A percentile compares a stretch with the other conserved stretches of the same genome.
Evolutionary conservation across 2,113 vertebrate genomes (phyloP).

Genomic region (Scomber scombrus): DNA sequence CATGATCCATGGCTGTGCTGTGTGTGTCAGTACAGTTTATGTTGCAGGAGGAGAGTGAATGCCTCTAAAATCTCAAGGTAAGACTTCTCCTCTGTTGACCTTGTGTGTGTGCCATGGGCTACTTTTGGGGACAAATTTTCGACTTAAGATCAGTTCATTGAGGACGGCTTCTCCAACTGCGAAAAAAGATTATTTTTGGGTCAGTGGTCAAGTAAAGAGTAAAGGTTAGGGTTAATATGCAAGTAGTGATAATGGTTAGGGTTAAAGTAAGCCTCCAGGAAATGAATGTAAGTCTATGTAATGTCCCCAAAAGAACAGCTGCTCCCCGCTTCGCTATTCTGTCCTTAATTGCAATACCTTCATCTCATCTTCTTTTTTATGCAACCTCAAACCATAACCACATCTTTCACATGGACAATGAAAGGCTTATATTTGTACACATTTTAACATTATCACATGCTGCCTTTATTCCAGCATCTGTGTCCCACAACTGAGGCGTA

Average conservation of each 20-base stretch:
- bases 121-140: no score
- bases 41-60: constrained; percentile 79
- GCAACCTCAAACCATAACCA: neutral
- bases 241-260: no score
- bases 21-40: constrained; percentile 56
- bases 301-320: neutral
- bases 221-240: no score
- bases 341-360: constrained; percentile 16
- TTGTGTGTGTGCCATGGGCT: constrained; percentile 19
- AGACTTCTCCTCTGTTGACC: constrained; percentile 43
- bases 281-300: no score
- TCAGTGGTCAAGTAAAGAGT: no score
- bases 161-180: no score
- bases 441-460: neutral
- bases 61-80: constrained; percentile 80
- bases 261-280: no score
- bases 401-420: neutral
- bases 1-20: constrained; percentile 56
- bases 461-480: constrained; percentile 4
- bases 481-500: neutral
- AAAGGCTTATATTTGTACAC: neutral
- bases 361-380: neutral
- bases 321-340: constrained; percentile 2
- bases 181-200: no score
- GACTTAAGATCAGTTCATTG: no score